These are phyloP conservation scores for Caenorhabditis macrosperma DNA, from an alignment of 2,888 invertebrate species.

Conservation along the genomic window DNA sequence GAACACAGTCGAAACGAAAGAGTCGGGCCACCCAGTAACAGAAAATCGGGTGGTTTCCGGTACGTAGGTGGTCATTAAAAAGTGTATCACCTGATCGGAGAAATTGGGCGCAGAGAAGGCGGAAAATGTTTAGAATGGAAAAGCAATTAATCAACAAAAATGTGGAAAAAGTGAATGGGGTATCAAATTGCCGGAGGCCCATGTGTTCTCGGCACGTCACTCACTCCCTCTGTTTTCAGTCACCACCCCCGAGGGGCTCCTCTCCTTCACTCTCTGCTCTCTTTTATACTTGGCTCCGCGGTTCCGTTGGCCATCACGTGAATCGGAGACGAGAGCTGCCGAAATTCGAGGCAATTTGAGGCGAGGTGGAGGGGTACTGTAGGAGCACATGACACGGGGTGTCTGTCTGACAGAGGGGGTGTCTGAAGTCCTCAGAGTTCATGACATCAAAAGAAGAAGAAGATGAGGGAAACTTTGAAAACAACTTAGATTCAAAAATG, in stretches of 20 bases:
- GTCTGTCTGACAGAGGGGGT: too few species aligned
- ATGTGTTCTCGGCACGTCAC: background rate
- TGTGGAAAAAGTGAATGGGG: background rate
- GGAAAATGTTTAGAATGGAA: background rate
- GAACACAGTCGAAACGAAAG: too few species aligned
- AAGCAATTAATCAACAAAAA: background rate
- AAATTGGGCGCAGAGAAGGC: background rate
- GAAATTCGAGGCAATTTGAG: conserved; percentile 1
- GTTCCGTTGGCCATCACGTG: background rate
- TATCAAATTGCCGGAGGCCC: background rate
- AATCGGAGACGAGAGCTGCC: background rate
- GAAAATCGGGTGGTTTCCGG: too few species aligned
- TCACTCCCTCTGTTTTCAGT: background rate
- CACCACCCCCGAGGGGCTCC: background rate
- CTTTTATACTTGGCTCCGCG: background rate
- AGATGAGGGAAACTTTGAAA: too few species aligned
- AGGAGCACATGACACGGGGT: too few species aligned
- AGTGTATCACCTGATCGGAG: background rate
- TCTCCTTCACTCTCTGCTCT: background rate
- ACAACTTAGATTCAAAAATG: too few species aligned
- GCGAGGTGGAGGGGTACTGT: background rate
- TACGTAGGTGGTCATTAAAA: background rate
- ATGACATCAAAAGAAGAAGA: too few species aligned
- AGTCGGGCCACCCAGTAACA: too few species aligned
- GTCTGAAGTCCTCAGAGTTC: too few species aligned